These are phyloP conservation scores for Tipula vernalis DNA, from an alignment of 2,888 invertebrate species.

Conservation along the genomic window DNA sequence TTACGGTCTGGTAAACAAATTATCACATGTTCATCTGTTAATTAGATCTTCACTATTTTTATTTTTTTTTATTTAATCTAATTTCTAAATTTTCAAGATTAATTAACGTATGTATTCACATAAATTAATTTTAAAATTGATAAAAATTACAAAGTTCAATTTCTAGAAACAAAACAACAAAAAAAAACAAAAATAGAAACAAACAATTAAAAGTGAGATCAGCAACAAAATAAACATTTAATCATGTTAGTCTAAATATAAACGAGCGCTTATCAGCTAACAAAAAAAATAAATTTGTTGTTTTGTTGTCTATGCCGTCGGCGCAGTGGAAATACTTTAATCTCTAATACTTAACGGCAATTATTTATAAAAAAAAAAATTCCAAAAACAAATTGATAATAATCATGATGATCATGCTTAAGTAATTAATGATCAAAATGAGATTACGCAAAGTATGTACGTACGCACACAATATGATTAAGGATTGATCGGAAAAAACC, in stretches of 20 bases:
- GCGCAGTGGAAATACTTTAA: not conserved
- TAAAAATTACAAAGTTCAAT: not conserved
- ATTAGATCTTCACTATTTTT: not conserved
- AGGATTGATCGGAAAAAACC: not conserved
- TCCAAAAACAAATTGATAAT: not conserved
- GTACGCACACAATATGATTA: not conserved
- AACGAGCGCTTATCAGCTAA: not conserved
- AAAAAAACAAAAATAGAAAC: not conserved
- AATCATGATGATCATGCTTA: not conserved
- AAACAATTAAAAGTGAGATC: conserved; percentile 4
- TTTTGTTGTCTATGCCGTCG: not conserved
- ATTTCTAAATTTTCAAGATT: not conserved
- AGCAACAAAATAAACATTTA: not conserved
- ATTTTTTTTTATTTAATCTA: not conserved
- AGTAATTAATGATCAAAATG: not conserved
- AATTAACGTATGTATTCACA: not conserved
- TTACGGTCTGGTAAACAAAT: not conserved
- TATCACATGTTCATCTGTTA: not conserved
- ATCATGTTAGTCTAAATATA: not conserved
- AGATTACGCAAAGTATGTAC: not conserved
- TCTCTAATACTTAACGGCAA: not conserved
- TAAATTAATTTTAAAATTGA: not conserved
- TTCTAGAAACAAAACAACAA: not conserved
- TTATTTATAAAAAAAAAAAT: not conserved
- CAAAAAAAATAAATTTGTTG: not conserved